Evolutionary conservation across 1,140 invertebrate species (phyloP).

Genomic region (Bombus polaris): DNA sequence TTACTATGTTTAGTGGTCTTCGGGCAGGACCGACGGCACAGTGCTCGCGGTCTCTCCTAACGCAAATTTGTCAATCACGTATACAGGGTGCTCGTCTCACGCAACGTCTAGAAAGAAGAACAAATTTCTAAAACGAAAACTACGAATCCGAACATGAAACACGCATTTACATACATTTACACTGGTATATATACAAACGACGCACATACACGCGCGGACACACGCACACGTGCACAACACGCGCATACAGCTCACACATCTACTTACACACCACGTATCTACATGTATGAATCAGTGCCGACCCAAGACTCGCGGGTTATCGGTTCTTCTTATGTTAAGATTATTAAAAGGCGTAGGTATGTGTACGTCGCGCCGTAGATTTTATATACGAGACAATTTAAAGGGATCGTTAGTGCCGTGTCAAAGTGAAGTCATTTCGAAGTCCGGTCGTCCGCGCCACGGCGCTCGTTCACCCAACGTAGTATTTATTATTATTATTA

Average conservation of each 20-base stretch:
- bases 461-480: constrained; percentile 41
- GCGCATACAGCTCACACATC: neutral
- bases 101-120: constrained; percentile 54
- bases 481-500: constrained; percentile 60
- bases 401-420: constrained; percentile 41
- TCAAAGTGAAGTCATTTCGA: constrained; percentile 15
- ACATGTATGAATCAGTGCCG: constrained; percentile 43
- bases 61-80: constrained; percentile 66
- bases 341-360: constrained; percentile 34
- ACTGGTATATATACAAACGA: constrained; percentile 8
- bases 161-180: constrained; percentile 24
- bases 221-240: neutral
- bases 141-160: constrained; percentile 16
- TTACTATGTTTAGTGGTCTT: neutral
- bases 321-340: constrained; percentile 62
- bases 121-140: constrained; percentile 27
- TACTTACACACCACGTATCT: neutral
- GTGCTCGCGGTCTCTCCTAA: constrained; percentile 58
- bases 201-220: neutral
- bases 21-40: constrained; percentile 29
- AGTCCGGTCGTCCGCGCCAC: constrained; percentile 38
- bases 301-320: constrained; percentile 59
- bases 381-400: constrained; percentile 52
- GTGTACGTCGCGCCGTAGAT: constrained; percentile 30
- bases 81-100: constrained; percentile 69